Base-by-base conservation (phyloP, 2,888 invertebrate genomes). In the Torymus tubicola region DNA sequence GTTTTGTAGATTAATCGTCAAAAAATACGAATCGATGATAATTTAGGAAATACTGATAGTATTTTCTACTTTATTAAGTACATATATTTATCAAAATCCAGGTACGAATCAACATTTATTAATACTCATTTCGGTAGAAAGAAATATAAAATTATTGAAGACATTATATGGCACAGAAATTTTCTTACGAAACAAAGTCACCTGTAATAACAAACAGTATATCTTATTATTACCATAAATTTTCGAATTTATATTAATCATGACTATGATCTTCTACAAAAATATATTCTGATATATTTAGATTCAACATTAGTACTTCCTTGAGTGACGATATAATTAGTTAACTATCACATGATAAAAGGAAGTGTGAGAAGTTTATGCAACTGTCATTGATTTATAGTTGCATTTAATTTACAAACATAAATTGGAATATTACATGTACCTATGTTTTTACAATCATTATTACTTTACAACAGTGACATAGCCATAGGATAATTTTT, bases 401-500 rank as follows among this genome's bases (percentile, higher is more conserved):
- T 60, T 79, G 64, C 63, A 69, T 79, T 63, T 18, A 10, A 64
- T 69, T 57, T 69, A 53, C 65, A 57, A 55, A 42, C 31, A 21
- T 70, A 60, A 70, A 65, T 64, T 42, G 67, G 60, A 80, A 65
- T 69, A 50, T 60, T 72, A 18, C 64, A 2, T 53, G 53, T 55
- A 68, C 61, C 18, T 12, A 58, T 70, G 18, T 61, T 57, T 79
- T 42, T 73, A 73, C 63, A 64, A 63, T 55, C 16, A 11, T 50
- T 18, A 2, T n/a, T 55, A 18, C 21, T 14, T 76, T 67, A 82
- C 63, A 82, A 78, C 55, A 82, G 55, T 12, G 76, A 77, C 50
- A 78, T 77, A 18, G 80, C 78, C 8, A 82, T 57, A 14, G 77
- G 73, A 80, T 82, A 21, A 61, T 80, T 42, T 2, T 67, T 12